Base-by-base conservation (phyloP, 2,113 vertebrate species). In the Oryzias woworae region DNA sequence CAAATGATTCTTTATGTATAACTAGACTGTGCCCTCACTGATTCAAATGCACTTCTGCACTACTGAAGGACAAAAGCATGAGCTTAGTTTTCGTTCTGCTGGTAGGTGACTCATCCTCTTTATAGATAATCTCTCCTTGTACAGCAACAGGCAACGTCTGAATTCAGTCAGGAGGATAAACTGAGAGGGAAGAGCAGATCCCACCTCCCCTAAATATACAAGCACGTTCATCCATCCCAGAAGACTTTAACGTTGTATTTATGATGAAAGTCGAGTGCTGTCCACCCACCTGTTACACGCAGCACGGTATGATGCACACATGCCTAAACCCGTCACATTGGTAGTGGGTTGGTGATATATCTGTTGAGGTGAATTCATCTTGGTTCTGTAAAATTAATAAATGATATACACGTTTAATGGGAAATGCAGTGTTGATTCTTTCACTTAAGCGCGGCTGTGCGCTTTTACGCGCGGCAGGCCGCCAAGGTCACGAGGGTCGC, bases 131-230 rank as follows among this genome's bases (percentile, higher is more conserved):
- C 31, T 20, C 57, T 58, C 60, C 46, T 71, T 58, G 55, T 64
- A 72, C 58, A 77, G 61, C 67, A 70, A 63, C 50, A 63, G 56
- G 73, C 73, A 69, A 66, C 49, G 43, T 78, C 52, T 83, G 74
- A 80, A 84, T 65, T 62, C 64, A 23, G 52, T 72, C 50, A 71
- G 75, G 75, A 84, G 75, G 75, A 84, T 70, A 75, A 78, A 77
- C 59, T 80, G 73, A 58, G 70, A 76, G 65, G 58, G 67, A 26
- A 48, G 26, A 71, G 31, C 12, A 46, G 58, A 71, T 76, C 56
- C 52, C 18, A 67, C 64, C 69, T 56, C 53, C 63, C 15, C 36
- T 20, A 17, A 53, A 71, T 50, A 31, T 49, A 68, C 43, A n/a
- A 69, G 12, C 54, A 61, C 46, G 59, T 68, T 59, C 51, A 23